Evolutionary conservation across 2,113 vertebrate species (phyloP), one percentile per base, ranked within the genome.

Genomic region (Papio anubis): DNA sequence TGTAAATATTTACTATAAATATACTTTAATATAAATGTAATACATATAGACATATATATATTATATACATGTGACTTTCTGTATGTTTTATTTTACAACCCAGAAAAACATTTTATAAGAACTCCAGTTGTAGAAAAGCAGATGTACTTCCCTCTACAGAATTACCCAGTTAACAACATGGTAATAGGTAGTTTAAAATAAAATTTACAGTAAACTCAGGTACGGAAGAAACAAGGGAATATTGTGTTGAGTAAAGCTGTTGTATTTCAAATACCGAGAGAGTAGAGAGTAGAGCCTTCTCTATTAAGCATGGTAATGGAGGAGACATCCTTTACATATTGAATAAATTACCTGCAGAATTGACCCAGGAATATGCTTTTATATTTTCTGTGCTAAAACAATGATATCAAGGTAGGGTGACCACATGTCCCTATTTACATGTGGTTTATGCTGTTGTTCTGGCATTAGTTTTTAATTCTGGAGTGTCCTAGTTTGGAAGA

Each of bases 91-190:
- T 88, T 97, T 95, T 96, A 88, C 55, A 98, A 97, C 61, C 55
- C 87, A 93, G 94, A 96, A 93, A 90, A 85, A 21, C 84, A 92
- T 80, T 73, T 86, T 35, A 87, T 84, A 96, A 96, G 75, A n/a
- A 97, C 90, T 96, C 88, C 97, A 43, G 82, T 75, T 94, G 25
- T 45, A 88, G 97, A 95, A 83, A 98, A 98, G 40, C 94, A 97
- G 72, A 90, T 93, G 27, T 98, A 97, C 68, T 96, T 98, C 30
- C 98, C 98, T 43, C 98, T 98, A 89, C 98, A 97, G 85, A 97
- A 98, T 96, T 98, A 98, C 88, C 98, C 98, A 75, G 98, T 98
- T 94, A 98, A 98, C 97, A 98, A 98, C 94, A 98, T 98, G 98
- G 96, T 98, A 59, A 98, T 97, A 98, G 98, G 98, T 98, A 98